Evolutionary conservation across 2,797 vertebrate genomes (phyloP), one percentile per base, ranked within the genome.

Genomic region (Ctenopoma kingsleyae): DNA sequence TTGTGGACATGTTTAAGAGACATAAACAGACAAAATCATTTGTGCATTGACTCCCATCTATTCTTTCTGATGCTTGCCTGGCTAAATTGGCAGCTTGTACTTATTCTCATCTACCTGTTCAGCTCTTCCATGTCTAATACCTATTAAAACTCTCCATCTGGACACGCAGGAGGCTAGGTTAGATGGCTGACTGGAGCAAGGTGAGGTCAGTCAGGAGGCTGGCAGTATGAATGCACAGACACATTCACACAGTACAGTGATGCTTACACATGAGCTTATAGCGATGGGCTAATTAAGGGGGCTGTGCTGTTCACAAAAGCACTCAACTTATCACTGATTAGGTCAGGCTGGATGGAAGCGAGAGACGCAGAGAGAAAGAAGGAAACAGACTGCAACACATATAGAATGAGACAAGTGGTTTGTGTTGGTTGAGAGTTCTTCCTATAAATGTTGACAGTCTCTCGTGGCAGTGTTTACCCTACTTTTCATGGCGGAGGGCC

Each of bases 251-350:
- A 57, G 47, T 67, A 78, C 68, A 76, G 75, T 77, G 58, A 86
- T 83, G 82, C 85, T 87, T 86, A 85, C 81, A 83, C 78, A 83
- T 83, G 69, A 72, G 87, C 89, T 91, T 88, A 92, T 78, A 73
- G 80, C 78, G 77, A 68, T 17, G 19, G 74, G 70, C 78, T 91
- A 90, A 92, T 91, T 87, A 86, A 84, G 57, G 78, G 84, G 81
- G 70, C 74, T 71, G 80, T 13, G 30, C 82, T 87, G 82, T 85
- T 89, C 90, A 90, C 75, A 61, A 84, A 89, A 77, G 84, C 82
- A 78, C 88, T 91, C 84, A 75, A 86, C 84, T 61, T 69, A 71
- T 72, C 55, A 7, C 78, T 83, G 91, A 90, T 91, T 87, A 89
- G 74, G 83, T 87, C 80, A 63, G 74, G 59, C 72, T 16, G 67